These are phyloP conservation scores for Dryobotodes eremita DNA, from an alignment of 2,888 invertebrate genomes.

Conservation along the genomic window DNA sequence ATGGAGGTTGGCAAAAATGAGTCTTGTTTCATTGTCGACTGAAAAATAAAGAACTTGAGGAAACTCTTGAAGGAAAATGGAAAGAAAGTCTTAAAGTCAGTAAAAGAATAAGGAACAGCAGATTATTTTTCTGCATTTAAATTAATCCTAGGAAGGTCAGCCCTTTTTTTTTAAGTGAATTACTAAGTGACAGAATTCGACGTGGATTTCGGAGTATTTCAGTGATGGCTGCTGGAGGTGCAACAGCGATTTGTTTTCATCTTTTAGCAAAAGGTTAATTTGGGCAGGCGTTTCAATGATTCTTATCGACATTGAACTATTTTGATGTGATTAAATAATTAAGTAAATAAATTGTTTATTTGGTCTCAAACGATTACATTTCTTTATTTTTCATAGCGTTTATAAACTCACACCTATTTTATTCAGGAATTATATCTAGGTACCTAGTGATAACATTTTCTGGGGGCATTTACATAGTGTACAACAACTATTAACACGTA, in stretches of 20 bases:
- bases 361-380: too few relatives aligned
- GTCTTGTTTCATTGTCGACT: neutral
- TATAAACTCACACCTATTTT: constrained; percentile 11
- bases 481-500: neutral
- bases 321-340: too few relatives aligned
- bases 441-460: neutral
- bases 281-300: neutral
- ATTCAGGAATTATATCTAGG: neutral
- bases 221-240: neutral
- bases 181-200: neutral
- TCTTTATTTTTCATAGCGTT: neutral
- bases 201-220: neutral
- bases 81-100: neutral
- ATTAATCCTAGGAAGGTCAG: neutral
- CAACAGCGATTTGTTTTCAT: neutral
- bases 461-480: constrained; percentile 2
- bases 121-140: neutral
- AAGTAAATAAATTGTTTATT: too few relatives aligned
- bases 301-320: neutral
- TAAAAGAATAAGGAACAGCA: neutral
- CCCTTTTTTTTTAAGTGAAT: neutral
- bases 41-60: neutral
- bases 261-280: neutral
- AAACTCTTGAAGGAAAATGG: neutral
- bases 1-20: constrained; percentile 19